Base-by-base conservation (phyloP, 2,113 vertebrate species). In the Gnathonemus echidnorhynchus region DNA sequence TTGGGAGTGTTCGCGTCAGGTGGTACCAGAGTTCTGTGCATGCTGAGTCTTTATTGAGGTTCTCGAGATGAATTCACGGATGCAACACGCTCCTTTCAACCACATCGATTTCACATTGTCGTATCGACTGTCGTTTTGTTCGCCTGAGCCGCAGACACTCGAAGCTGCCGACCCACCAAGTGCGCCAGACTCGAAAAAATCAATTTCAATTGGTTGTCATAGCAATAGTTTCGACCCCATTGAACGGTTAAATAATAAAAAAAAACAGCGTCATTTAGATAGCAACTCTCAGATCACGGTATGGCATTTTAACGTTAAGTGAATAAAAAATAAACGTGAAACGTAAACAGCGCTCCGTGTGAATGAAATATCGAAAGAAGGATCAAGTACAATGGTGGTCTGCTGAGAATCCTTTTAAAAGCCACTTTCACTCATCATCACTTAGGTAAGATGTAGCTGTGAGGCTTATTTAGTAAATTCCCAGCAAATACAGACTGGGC, bases 201-300 rank as follows among this genome's bases (percentile, higher is more conserved):
- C 86, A 1, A 56, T 83, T 56, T 80, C 49, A 80, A 62, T 58
- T 56, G 70, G 90, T 85, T 84, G 74, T 88, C 90, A 90, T 90
- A n/a, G 74, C 77, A 48, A 88, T 62, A 15, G 39, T 56, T 49
- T 90, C 19, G 53, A 88, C 48, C 74, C 27, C 31, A 19, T 24
- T 24, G 11, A 19, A 84, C 8, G 24, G 42, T 56, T 52, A 88
- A 85, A 46, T 27, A 84, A 58, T 24, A 48, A 89, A 89, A 42
- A 52, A n/a, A 21, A 70, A 13, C 62, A 13, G 58, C 49, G 21
- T 90, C 17, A 87, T 88, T 90, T 48, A 66, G 87, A 15, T 39
- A 42, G 19, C 74, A 62, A 19, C 35, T 8, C 77, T 83, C 15
- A 21, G 27, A 80, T 80, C 3, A 48, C 88, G 1, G 13, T 24